Base-by-base conservation (phyloP, 2,797 vertebrate genomes). In the Anolis apletophallus region DNA sequence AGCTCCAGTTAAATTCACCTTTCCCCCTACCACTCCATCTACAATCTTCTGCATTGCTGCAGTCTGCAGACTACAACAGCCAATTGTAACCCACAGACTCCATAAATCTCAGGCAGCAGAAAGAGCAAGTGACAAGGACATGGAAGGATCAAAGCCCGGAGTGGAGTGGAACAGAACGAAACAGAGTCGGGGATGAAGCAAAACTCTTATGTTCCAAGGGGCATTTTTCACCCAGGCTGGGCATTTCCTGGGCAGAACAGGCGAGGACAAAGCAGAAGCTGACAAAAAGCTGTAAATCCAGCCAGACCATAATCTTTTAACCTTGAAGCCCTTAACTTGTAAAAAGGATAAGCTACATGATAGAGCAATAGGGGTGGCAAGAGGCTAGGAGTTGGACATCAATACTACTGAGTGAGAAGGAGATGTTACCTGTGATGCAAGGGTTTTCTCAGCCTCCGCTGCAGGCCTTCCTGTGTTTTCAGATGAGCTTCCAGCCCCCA, bases 351-450 rank as follows among this genome's bases (percentile, higher is more conserved):
- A 5, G 2, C 52, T 78, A 23, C 52, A 29, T 9, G 16, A 23
- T 9, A 71, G 46, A 46, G 29, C 23, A 50, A 5, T 29, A 29
- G 14, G 5, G 23, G 21, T 26, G 8, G 46, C n/a, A 34, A 73
- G 40, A 54, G 23, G 50, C 26, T 55, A 50, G 1, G 32, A 72
- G 68, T 55, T 23, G 26, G 36, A 7, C 17, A 13, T 21, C 29
- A 52, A 32, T 17, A 34, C 23, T 26, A 34, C 64, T 52, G n/a
- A 7, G 69, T 40, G 36, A 16, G 21, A 34, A 79, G 1, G 26
- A 19, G 23, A 64, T 36, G 36, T 29, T 87, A 87, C 86, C 86
- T 87, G 86, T 3, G 12, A 23, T 29, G 75, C 67, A 61, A 87
- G 67, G 13, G 74, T 40, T 12, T 67, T 21, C 86, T 83, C 76